Evolutionary conservation across 2,888 invertebrate species (phyloP).

Genomic region (Meloe dianella): DNA sequence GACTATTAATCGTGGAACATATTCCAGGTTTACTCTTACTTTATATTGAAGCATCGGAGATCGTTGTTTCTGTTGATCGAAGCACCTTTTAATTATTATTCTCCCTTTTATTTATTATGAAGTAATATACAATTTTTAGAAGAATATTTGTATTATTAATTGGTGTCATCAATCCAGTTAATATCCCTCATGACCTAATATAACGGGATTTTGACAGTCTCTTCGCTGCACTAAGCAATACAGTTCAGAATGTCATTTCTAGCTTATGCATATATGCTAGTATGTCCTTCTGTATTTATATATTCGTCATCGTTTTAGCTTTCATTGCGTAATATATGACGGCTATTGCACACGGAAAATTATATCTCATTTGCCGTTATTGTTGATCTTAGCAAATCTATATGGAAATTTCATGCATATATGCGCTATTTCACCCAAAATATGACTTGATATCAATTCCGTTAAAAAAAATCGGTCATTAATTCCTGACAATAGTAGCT

Average conservation of each 20-base stretch:
- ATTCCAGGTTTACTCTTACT: neutral
- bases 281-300: constrained; percentile 10
- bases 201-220: constrained; percentile 18
- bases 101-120: constrained; percentile 29
- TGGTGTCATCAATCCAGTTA: constrained; percentile 36
- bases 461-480: too few relatives aligned
- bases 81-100: constrained; percentile 36
- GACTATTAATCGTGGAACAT: neutral
- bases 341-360: constrained; percentile 18
- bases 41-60: constrained; percentile 4
- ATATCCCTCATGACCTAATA: constrained; percentile 37
- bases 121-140: constrained; percentile 28
- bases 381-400: constrained; percentile 8
- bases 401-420: constrained; percentile 21
- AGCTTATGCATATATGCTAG: constrained; percentile 33
- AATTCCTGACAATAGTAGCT: too few relatives aligned
- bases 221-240: constrained; percentile 22
- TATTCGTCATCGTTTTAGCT: constrained; percentile 25
- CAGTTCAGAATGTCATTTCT: constrained; percentile 31
- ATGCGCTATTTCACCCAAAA: too few relatives aligned
- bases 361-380: constrained; percentile 9
- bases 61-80: constrained; percentile 33
- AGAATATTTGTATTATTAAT: constrained; percentile 32
- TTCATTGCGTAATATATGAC: constrained; percentile 29
- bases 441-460: too few relatives aligned